Percentiles rank a stretch among this genome's conserved stretches.
Evolutionary conservation across 2,888 invertebrate species (phyloP).

Genomic region (Apamea sordens): DNA sequence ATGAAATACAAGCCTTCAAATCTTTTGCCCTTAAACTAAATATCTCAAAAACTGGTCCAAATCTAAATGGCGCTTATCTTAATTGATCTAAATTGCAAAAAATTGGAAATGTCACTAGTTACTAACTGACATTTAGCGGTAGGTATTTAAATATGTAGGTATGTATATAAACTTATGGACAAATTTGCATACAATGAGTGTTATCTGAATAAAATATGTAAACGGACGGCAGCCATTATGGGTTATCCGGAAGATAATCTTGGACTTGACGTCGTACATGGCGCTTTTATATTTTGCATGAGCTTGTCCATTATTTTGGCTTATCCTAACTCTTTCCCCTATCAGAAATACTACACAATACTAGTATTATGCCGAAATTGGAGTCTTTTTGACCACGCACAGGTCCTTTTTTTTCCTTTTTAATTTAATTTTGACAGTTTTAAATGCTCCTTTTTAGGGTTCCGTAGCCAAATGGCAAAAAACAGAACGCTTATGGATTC

Average conservation of each 20-base stretch:
- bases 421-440: too few species aligned
- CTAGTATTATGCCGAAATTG: background rate
- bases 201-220: conserved; percentile 45
- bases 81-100: conserved; percentile 58
- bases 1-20: background rate
- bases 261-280: background rate
- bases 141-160: conserved; percentile 8
- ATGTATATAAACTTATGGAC: conserved; percentile 5
- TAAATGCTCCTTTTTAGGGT: background rate
- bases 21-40: conserved; percentile 42
- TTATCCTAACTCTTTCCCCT: background rate
- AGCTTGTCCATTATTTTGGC: background rate
- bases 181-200: conserved; percentile 62
- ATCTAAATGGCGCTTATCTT: conserved; percentile 56
- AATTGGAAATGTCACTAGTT: conserved; percentile 45
- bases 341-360: background rate
- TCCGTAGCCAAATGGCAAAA: too few species aligned
- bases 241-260: conserved; percentile 42
- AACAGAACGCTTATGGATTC: too few species aligned
- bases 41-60: conserved; percentile 37
- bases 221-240: conserved; percentile 25
- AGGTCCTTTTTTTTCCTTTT: background rate
- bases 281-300: background rate
- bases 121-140: conserved; percentile 52
- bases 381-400: background rate